Evolutionary conservation across 23 tunicate species (phyloP), one percentile per base, ranked within the genome.

Genomic region (Styela clava): DNA sequence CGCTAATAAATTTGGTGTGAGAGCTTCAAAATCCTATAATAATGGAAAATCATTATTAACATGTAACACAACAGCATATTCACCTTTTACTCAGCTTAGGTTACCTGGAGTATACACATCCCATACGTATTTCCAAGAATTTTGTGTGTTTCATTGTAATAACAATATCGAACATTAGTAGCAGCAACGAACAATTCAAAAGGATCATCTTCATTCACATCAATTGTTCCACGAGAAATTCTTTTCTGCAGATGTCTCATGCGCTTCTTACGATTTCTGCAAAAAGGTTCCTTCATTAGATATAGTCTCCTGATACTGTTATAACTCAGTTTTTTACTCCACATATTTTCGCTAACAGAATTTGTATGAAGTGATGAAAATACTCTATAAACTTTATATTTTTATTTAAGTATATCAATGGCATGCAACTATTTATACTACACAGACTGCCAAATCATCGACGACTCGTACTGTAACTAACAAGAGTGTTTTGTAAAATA

Each of bases 101-200:
- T 26, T 71, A 92, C 97, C 84, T 92, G 99, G 18, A 95, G 69
- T 32, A 95, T 86, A 65, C 89, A 91, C 99, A 95, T 95, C 35
- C 99, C 92, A 34, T 82, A 95, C 2, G 99, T 95, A 68, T 63
- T 89, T 29, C 99, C 99, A 12, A 95, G 76, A 18, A 95, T 85
- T 35, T 82, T 95, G 69, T 95, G 99, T 12, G 99, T 95, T 82
- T 95, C 99, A 63, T 95, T 89, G 79, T 95, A 95, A 73, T 95
- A 89, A 34, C 95, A 89, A 74, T 89, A 95, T 27, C 99, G 84
- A 32, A 95, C 94, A 79, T 90, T 86, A 0, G 99, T 95, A 24
- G 95, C 95, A 1, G 91, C 94, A 61, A 95, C 90, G 82, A 95
- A 95, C 22, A 95, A 64, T 72, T 89, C 95, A 74, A 95, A 95